A percentile compares a stretch with the other conserved stretches of the same genome.
These are phyloP conservation scores for Pseudopleuronectes americanus DNA, from an alignment of 2,797 vertebrate genomes.

Conservation along the genomic window DNA sequence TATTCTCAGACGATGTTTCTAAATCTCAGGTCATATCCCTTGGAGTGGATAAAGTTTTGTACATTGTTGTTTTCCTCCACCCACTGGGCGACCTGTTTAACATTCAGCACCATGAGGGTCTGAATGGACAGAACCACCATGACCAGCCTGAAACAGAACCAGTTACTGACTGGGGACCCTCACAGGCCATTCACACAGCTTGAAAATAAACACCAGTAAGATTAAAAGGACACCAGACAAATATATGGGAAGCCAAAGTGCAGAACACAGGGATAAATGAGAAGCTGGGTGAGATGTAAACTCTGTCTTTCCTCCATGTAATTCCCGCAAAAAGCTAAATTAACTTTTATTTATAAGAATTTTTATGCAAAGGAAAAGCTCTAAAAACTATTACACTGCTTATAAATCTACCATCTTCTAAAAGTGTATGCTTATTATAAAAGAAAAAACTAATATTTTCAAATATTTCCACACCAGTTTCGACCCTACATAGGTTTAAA, in stretches of 20 bases:
- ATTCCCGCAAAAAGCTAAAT: too few species aligned
- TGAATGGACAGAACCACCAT: conserved; percentile 27
- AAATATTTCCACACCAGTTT: background rate
- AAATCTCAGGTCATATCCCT: background rate
- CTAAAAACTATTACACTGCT: background rate
- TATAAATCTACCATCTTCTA: background rate
- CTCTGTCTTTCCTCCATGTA: too few species aligned
- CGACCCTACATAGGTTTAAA: background rate
- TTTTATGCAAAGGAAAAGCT: background rate
- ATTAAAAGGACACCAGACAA: conserved; percentile 2
- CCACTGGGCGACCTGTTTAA: conserved; percentile 42
- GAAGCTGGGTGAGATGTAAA: background rate
- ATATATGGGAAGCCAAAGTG: background rate
- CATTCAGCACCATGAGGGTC: conserved; percentile 54
- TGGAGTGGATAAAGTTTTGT: conserved; percentile 5
- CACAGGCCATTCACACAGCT: background rate
- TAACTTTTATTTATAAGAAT: background rate
- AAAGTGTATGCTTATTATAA: background rate
- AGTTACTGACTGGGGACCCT: background rate
- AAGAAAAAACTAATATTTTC: background rate
- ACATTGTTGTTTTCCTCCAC: background rate
- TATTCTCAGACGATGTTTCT: background rate
- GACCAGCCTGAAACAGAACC: conserved; percentile 7
- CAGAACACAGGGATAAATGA: background rate
- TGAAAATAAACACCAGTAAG: background rate